Base-by-base conservation (phyloP, 2,888 invertebrate species). In the Mythimna vitellina region DNA sequence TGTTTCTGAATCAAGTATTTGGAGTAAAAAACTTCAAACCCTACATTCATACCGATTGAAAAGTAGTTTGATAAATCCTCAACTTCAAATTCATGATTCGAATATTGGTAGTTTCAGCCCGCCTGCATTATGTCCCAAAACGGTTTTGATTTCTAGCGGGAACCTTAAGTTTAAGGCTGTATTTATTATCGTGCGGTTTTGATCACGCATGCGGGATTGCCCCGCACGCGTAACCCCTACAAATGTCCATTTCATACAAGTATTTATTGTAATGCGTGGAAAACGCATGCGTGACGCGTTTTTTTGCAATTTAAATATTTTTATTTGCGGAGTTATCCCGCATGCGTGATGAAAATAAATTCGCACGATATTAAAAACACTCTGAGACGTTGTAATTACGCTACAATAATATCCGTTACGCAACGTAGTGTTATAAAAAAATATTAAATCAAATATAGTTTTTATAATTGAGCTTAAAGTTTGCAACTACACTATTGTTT, bases 371-470 rank as follows among this genome's bases (percentile, higher is more conserved):
- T 29, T 29, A 29, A 29, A 29, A 29, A 29, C 29, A 29, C 29
- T 3, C 29, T 29, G 29, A 29, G 29, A 29, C 1, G 29, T 29
- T 29, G 29, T 29, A 29, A 12, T 42, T 42, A 42, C 12, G 38
- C 12, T 20, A 29, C 6, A 35, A 57, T 12, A 57, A 6, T n/a
- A 35, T 35, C 32, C n/a, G 32, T 10, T 57, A 12, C 5, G 12
- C 5, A 6, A 29, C 20, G 10, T 10, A 74, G 7, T 42, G 25
- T 60, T 10, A n/a, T 46, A 4, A 17, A 63, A 60, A 65, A 22
- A 12, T 54, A 12, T 54, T 17, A 22, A 46, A 46, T 75, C n/a
- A 49, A 66, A 38, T 38, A n/a, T 7, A n/a, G 32, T 56, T 25
- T n/a, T 35, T 7, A 8, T 46, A 35, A n/a, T n/a, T 25, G 25